Base-by-base conservation (phyloP, 2,797 vertebrate genomes). In the Sebastes alutus region DNA sequence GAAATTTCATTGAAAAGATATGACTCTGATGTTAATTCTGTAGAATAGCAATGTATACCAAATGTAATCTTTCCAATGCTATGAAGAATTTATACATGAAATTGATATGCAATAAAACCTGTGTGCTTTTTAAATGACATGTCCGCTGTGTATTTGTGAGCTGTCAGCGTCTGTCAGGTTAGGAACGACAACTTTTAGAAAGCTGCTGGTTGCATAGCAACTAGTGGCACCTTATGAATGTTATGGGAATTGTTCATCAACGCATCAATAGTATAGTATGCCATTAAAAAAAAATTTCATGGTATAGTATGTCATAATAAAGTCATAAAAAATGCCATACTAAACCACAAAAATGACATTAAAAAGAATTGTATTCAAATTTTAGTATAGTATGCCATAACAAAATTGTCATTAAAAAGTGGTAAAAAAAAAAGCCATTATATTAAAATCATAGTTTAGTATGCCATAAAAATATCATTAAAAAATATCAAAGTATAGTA, bases 21-120 rank as follows among this genome's bases (percentile, higher is more conserved):
- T 96, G 97, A 97, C 97, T 97, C 96, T 96, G 97, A 97, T 97
- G 97, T 96, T 97, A 97, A 97, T 97, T 97, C 97, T 97, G 97
- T 99, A 99, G 98, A 97, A 96, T 98, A 99, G 98, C 97, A 95
- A 98, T 97, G 97, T 97, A 97, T 96, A 98, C 98, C 98, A 99
- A 98, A 99, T 99, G 98, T 99, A 99, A 98, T 97, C 98, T 98
- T 98, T 97, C 97, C 96, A 95, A 98, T 97, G 98, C 97, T 97
- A 98, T 97, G 92, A 97, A 97, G 97, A 98, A 97, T 99, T 99
- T 98, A 99, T 99, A 99, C 97, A 97, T 97, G 97, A 99, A 97
- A 99, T 97, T 97, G 98, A 99, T 97, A 98, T 98, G 97, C 98
- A 99, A 99, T 99, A 99, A 96, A 99, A 99, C 97, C 97, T 97